Base-by-base conservation (phyloP, 2,888 invertebrate genomes). In the Trachelus tabidus region DNA sequence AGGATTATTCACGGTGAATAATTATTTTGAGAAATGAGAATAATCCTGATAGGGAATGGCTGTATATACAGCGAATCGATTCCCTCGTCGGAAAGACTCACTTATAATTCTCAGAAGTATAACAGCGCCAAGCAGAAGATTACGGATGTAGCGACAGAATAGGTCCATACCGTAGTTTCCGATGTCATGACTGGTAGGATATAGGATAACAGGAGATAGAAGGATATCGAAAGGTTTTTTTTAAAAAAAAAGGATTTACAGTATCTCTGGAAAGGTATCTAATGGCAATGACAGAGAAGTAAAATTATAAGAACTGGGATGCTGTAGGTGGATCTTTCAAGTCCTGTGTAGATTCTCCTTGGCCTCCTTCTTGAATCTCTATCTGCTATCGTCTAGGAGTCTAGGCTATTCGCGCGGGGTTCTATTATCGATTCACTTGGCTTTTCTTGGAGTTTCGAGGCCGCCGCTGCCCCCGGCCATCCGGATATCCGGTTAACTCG, bases 91-190 rank as follows among this genome's bases (percentile, higher is more conserved):
- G 56, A 56, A 56, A 79, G 80, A 89, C 89, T 89, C 88, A 89
- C 89, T 89, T 85, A 89, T 87, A 81, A 83, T 88, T 82, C 87
- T 86, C 76, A 89, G 83, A 80, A 88, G 82, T 82, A 86, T 81
- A 81, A 83, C 82, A 81, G 85, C 84, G 78, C 87, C 83, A 79
- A 88, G 83, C 76, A 89, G 82, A 80, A 89, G 83, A 84, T 86
- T 86, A 85, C 82, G 85, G 77, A 89, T 85, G 83, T 85, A 88
- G 77, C 85, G 88, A 84, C 83, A 88, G 83, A 89, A 82, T 79
- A 83, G 82, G 81, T 89, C 89, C 89, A 89, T 89, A 84, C 82
- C 83, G 82, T 76, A 79, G 77, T 81, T 80, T 81, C 79, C 80
- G 80, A 83, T 83, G 82, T 85, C 89, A 89, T 89, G 83, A 56